Base-by-base conservation (phyloP, 2,797 vertebrate genomes). In the Lycodopsis pacificus region DNA sequence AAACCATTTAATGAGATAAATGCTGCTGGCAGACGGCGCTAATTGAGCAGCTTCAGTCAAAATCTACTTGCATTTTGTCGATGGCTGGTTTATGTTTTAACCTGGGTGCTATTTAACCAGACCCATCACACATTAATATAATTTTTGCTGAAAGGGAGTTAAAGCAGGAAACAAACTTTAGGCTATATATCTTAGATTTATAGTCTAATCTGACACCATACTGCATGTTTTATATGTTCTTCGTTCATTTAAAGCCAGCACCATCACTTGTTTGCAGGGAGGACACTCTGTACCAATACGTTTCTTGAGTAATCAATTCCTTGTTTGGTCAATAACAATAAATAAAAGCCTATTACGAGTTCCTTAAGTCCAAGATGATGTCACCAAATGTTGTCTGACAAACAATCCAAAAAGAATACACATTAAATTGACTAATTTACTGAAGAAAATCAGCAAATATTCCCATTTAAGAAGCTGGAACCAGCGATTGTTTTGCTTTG, bases 221-320 rank as follows among this genome's bases (percentile, higher is more conserved):
- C 42, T 46, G 48, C 7, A 54, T 36, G 5, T 56, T 68, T 8
- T 3, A 57, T 19, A 12, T 14, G 19, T 14, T 72, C 77, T 76
- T 77, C 79, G 74, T 84, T 73, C 38, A 71, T 78, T 85, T 36
- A 19, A 67, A 76, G 32, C 67, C 61, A 46, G 20, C 34, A 25
- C 30, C 4, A 42, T 17, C 19, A 48, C 71, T 22, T 22, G 49
- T 51, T 51, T 22, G 49, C 49, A 22, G 9, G 11, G 49, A 51
- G 20, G n/a, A 51, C 44, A 20, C 20, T 5, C 17, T 96, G 95
- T 93, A 96, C 95, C n/a, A 94, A 95, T 19, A 13, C 2, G 14
- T 30, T 65, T 65, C 8, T 17, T 0, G 1, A 40, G 30, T 3
- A 20, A 36, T 51, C 5, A 7, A 25, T 8, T 27, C 4, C 20